phyloP scores from a whole-genome alignment of 2,797 vertebrate species.

The Garrulus glandarius region DNA sequence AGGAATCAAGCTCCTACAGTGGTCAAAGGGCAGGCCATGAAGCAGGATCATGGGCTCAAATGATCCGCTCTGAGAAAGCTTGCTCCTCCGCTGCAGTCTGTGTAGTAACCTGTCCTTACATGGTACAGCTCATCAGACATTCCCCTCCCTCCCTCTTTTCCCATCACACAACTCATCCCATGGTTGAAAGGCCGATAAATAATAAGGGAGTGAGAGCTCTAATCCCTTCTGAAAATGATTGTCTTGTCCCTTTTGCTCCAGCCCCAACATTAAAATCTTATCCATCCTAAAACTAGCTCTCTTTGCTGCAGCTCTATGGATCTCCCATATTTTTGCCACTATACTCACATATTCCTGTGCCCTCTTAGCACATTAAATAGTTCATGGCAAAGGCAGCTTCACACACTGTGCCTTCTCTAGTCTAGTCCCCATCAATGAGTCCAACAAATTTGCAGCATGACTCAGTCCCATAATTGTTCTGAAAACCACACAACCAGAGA shows the following conservation, averaged over 20 bases:
- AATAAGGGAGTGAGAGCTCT: neutral
- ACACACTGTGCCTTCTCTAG: neutral
- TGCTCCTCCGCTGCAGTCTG: neutral
- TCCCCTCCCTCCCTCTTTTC: neutral
- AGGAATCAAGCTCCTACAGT: neutral
- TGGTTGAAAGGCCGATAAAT: neutral
- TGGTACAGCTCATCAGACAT: neutral
- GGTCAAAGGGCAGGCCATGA: neutral
- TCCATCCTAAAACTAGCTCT: neutral
- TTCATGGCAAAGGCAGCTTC: neutral
- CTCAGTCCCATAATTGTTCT: slow-evolving; percentile 52
- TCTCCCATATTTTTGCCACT: neutral
- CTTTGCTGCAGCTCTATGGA: neutral
- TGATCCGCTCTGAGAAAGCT: neutral
- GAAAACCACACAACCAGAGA: slow-evolving; percentile 48
- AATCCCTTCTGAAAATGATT: neutral
- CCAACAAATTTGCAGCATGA: slow-evolving; percentile 37
- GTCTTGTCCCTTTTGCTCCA: neutral
- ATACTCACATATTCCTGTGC: neutral
- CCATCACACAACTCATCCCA: neutral
- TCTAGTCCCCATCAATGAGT: slow-evolving; percentile 3
- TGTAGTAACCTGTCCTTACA: neutral
- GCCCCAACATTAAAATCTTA: neutral
- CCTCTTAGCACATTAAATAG: neutral
- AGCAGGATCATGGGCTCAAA: neutral